Percentiles rank a stretch among this genome's conserved stretches.
phyloP scores from a whole-genome alignment of 1,140 invertebrate genomes.

The Euglossa dilemma region DNA sequence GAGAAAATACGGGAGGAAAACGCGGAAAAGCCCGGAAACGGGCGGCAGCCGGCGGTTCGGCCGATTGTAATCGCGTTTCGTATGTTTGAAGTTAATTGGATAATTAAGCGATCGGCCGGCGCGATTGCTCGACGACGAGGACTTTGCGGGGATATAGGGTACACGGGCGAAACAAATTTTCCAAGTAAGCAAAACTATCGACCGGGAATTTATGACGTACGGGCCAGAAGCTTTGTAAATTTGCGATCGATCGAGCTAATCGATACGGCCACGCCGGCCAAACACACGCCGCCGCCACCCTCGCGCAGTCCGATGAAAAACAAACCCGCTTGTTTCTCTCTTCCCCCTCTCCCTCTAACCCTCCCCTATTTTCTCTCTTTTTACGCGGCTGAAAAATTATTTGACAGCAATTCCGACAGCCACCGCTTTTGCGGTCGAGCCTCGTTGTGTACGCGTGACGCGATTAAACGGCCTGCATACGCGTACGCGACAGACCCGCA shows the following conservation, averaged over 20 bases:
- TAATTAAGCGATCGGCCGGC: slow-evolving; percentile 11
- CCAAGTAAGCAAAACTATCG: not conserved
- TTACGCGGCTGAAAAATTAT: slow-evolving; percentile 10
- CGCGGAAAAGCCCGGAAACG: slow-evolving; percentile 44
- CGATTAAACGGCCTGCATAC: not conserved
- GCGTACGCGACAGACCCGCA: not conserved
- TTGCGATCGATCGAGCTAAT: not conserved
- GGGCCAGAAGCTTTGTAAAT: not conserved
- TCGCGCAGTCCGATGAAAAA: slow-evolving; percentile 1
- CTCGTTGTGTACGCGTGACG: not conserved
- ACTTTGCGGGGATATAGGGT: not conserved
- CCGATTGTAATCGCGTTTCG: slow-evolving; percentile 50
- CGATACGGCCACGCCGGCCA: not conserved
- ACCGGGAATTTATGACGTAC: not conserved
- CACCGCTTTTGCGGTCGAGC: not conserved
- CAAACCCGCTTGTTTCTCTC: not conserved
- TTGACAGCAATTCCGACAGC: not conserved
- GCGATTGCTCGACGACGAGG: not conserved
- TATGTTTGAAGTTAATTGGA: slow-evolving; percentile 56
- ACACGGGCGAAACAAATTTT: not conserved
- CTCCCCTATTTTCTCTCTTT: not conserved
- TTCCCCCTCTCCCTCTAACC: too few relatives aligned
- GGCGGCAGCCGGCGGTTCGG: not conserved
- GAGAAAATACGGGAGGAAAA: slow-evolving; percentile 24
- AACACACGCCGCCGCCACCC: slow-evolving; percentile 4